Percentiles rank a stretch among this genome's conserved stretches.
Conservation (phyloP, 2,797 vertebrate species). For the Adrianichthys oophorus region DNA sequence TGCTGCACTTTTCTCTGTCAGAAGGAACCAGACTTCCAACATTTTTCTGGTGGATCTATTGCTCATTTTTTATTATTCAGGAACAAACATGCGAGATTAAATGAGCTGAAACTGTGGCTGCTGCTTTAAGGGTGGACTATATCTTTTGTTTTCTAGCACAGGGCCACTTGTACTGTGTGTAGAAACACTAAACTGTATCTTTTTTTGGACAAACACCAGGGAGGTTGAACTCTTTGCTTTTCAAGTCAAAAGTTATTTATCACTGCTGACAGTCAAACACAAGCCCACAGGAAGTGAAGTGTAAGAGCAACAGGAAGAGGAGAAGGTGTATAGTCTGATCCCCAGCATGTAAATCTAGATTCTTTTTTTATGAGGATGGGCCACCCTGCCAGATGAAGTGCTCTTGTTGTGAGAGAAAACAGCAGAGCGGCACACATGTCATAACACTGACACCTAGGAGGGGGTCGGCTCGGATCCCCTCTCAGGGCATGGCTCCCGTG, state of each 20-base stretch:
- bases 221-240: conserved; percentile 46
- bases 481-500: conserved; percentile 67
- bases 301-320: conserved; percentile 84
- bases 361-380: conserved; percentile 83
- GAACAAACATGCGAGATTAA: too few species aligned
- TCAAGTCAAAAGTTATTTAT: conserved; percentile 71
- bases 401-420: conserved; percentile 94
- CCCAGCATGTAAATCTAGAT: conserved; percentile 85
- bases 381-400: conserved; percentile 89
- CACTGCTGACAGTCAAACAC: conserved; percentile 45
- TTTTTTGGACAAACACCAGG: conserved; percentile 35
- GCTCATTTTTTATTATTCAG: conserved; percentile 13
- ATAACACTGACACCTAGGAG: conserved; percentile 84
- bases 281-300: conserved; percentile 78
- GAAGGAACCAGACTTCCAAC: conserved; percentile 36
- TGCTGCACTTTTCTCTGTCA: conserved; percentile 22
- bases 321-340: conserved; percentile 81
- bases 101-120: too few species aligned
- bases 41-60: conserved; percentile 39
- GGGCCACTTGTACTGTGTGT: background rate
- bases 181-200: conserved; percentile 14
- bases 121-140: too few species aligned
- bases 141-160: too few species aligned
- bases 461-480: conserved; percentile 70
- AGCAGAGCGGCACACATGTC: conserved; percentile 87